phyloP scores from a whole-genome alignment of 2,797 vertebrate genomes.

The Nannoperca obscura region DNA sequence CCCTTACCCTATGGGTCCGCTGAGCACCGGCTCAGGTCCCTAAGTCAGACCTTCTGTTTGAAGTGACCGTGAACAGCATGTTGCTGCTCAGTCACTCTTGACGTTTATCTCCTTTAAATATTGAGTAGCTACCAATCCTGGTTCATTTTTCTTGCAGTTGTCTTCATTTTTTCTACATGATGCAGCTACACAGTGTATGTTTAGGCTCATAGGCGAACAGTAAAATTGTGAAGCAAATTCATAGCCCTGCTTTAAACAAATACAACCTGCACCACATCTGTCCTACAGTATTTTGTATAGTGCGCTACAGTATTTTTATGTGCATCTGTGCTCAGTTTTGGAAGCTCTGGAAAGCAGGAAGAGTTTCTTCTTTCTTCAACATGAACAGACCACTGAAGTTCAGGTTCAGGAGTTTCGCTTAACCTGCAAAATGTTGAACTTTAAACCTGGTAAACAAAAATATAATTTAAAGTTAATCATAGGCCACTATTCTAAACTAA shows the following conservation, averaged over 20 bases:
- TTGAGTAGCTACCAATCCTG: neutral
- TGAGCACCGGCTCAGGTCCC: neutral
- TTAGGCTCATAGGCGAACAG: neutral
- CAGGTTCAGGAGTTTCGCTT: too few species aligned
- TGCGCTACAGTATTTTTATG: neutral
- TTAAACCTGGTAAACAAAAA: neutral
- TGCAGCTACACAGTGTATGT: neutral
- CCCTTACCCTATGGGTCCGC: neutral
- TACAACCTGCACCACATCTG: neutral
- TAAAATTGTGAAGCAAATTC: neutral
- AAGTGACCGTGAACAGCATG: neutral
- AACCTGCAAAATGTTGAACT: neutral
- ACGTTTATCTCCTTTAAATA: neutral
- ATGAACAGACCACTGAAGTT: neutral
- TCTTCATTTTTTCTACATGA: neutral
- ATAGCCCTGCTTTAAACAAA: neutral
- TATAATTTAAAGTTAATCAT: neutral
- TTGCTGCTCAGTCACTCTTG: neutral
- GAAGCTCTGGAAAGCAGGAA: neutral
- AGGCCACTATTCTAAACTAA: conserved; percentile 13
- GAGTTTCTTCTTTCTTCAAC: too few species aligned
- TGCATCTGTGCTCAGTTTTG: neutral
- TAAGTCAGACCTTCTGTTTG: neutral
- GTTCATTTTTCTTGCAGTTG: neutral
- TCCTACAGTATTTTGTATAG: neutral